These are phyloP conservation scores for Microcebus jonahi DNA, from an alignment of 2,113 vertebrate species.

Conservation along the genomic window DNA sequence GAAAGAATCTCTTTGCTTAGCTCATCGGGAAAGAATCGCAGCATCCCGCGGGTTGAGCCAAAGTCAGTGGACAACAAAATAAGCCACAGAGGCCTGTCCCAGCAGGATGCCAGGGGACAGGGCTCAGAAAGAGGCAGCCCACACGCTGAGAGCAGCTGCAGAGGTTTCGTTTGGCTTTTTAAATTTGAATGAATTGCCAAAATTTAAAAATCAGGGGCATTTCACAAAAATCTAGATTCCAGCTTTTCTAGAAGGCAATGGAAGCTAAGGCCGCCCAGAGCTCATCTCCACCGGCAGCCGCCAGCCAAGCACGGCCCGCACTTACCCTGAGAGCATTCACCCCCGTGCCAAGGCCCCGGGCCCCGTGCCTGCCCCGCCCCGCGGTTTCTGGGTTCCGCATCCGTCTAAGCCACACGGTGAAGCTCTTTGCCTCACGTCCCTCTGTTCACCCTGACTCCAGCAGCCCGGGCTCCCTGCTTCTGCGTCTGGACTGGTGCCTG, in stretches of 20 bases:
- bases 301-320: not conserved
- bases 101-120: not conserved
- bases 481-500: not conserved
- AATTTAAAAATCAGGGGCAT: not conserved
- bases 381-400: accelerated
- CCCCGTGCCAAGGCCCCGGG: not conserved
- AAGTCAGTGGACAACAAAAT: not conserved
- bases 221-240: not conserved
- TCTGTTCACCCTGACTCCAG: not conserved
- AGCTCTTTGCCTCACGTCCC: not conserved
- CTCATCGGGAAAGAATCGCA: not conserved
- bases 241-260: not conserved
- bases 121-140: not conserved
- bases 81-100: not conserved
- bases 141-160: not conserved
- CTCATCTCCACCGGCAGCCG: not conserved
- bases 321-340: too few species aligned
- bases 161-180: not conserved
- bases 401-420: accelerated
- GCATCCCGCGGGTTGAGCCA: not conserved
- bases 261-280: not conserved
- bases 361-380: not conserved
- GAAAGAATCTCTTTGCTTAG: slow-evolving; percentile 28
- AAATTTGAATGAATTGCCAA: not conserved
- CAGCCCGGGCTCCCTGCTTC: not conserved